A percentile compares a stretch with the other conserved stretches of the same genome.
Conservation (phyloP, 2,888 invertebrate genomes). For the Mythimna vitellina region DNA sequence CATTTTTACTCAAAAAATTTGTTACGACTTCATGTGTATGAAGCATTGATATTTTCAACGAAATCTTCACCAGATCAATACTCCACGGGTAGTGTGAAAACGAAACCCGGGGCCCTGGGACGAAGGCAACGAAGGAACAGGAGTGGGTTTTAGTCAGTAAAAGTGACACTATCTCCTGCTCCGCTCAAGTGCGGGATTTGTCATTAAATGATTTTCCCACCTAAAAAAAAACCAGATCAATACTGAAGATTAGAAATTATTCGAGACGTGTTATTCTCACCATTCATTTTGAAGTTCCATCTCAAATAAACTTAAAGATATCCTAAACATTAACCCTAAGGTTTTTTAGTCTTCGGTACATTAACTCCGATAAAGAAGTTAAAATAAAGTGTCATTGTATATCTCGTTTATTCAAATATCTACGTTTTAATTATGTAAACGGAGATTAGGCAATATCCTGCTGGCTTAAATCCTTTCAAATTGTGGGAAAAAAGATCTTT, state of each 20-base stretch:
- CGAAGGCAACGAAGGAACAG: no score
- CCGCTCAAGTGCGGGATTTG: no score
- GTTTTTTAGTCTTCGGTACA: slow-evolving; percentile 6
- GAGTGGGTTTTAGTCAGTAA: no score
- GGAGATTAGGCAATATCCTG: slow-evolving; percentile 60
- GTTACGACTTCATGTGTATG: neutral
- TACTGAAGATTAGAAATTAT: slow-evolving; percentile 13
- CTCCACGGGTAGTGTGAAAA: no score
- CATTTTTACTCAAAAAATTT: no score
- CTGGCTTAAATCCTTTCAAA: slow-evolving; percentile 50
- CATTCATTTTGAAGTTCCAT: neutral
- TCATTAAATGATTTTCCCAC: no score
- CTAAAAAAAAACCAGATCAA: no score
- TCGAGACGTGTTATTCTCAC: neutral
- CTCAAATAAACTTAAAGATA: neutral
- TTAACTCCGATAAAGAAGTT: slow-evolving; percentile 31
- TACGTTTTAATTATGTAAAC: slow-evolving; percentile 39
- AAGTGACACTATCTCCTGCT: no score
- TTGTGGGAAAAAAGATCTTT: slow-evolving; percentile 60
- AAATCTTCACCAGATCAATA: slow-evolving; percentile 5
- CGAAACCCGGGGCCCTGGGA: no score
- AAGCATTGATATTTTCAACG: neutral
- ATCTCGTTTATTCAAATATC: slow-evolving; percentile 29
- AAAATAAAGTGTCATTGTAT: slow-evolving; percentile 29
- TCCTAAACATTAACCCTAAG: slow-evolving; percentile 5